Evolutionary conservation across 2,888 invertebrate species (phyloP).

Genomic region (Cataglyphis altisquamis): DNA sequence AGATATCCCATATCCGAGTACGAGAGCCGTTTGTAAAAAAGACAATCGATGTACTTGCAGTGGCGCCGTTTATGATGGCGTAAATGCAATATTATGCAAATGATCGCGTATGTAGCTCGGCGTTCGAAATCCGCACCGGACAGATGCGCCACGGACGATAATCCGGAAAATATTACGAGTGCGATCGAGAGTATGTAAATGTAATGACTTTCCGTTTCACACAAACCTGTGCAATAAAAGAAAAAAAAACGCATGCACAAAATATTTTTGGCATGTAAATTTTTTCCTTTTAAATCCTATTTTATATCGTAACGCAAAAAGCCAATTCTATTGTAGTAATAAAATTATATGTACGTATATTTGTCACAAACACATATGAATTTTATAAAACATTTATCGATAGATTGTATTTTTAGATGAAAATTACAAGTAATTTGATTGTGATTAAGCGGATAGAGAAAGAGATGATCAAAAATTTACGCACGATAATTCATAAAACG

Average conservation of each 20-base stretch:
- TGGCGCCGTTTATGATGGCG: slow-evolving; percentile 43
- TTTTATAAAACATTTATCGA: slow-evolving; percentile 19
- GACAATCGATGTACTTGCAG: slow-evolving; percentile 31
- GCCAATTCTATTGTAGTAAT: background rate
- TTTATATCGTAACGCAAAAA: background rate
- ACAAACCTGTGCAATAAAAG: slow-evolving; percentile 1
- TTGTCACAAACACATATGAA: background rate
- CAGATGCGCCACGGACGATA: slow-evolving; percentile 8
- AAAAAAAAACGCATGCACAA: background rate
- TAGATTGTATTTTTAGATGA: background rate
- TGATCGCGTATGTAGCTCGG: slow-evolving; percentile 11
- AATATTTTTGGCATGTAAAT: background rate
- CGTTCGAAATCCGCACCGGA: background rate
- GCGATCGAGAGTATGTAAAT: slow-evolving; percentile 40
- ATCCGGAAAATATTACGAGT: slow-evolving; percentile 31
- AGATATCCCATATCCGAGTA: slow-evolving; percentile 45
- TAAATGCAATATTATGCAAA: slow-evolving; percentile 53
- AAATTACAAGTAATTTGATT: slow-evolving; percentile 3
- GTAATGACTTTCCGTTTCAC: background rate
- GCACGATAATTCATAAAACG: background rate
- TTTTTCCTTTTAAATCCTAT: background rate
- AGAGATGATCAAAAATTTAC: slow-evolving; percentile 13
- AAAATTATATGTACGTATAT: background rate
- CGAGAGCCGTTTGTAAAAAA: slow-evolving; percentile 46
- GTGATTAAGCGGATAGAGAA: background rate